Percentiles rank a stretch among this genome's conserved stretches.
phyloP scores from a whole-genome alignment of 2,888 invertebrate species.

The Junonia oenone region DNA sequence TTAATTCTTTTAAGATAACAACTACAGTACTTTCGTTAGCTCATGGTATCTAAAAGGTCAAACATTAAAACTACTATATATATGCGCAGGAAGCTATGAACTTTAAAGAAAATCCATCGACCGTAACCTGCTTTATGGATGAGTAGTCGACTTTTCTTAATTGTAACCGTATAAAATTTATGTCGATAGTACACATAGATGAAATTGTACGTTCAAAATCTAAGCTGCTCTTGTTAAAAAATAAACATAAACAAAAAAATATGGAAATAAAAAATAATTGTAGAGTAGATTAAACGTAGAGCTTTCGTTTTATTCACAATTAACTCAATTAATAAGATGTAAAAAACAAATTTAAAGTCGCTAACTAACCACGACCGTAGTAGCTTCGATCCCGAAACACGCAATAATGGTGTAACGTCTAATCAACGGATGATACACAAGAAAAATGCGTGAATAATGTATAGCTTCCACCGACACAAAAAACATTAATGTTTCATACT shows the following conservation, averaged over 20 bases:
- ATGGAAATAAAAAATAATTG: background rate
- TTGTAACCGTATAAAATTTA: constrained; percentile 33
- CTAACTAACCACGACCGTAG: constrained; percentile 24
- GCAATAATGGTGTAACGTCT: constrained; percentile 55
- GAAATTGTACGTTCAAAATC: constrained; percentile 1
- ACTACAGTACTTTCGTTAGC: background rate
- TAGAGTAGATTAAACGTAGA: constrained; percentile 6
- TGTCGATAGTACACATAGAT: constrained; percentile 19
- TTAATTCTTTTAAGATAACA: background rate
- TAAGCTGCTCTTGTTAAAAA: constrained; percentile 4
- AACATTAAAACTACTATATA: constrained; percentile 38
- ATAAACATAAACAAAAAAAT: background rate
- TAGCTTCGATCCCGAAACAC: constrained; percentile 48
- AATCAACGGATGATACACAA: constrained; percentile 50
- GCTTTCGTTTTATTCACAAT: constrained; percentile 18
- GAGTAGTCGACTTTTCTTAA: constrained; percentile 51
- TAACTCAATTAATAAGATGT: constrained; percentile 18
- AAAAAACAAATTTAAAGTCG: constrained; percentile 25
- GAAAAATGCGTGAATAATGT: constrained; percentile 58
- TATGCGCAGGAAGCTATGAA: constrained; percentile 51
- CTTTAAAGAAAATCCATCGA: constrained; percentile 53
- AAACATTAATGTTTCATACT: constrained; percentile 30
- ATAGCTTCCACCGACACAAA: constrained; percentile 40
- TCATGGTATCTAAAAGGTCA: constrained; percentile 41
- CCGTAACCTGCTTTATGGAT: constrained; percentile 51